Evolutionary conservation across 2,888 invertebrate genomes (phyloP).

Genomic region (Podabrus alpinus): DNA sequence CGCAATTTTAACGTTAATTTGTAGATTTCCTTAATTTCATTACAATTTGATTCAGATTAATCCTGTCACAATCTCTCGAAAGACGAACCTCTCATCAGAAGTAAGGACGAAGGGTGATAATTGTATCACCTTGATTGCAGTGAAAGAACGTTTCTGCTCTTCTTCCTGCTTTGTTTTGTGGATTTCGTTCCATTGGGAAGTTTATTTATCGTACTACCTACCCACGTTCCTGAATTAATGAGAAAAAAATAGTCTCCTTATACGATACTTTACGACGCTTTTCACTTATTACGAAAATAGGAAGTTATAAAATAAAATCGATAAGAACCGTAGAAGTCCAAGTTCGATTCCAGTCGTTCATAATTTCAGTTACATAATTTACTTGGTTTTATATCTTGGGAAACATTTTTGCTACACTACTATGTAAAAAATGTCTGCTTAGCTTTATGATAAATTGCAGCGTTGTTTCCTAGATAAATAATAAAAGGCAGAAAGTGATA

Average conservation of each 20-base stretch:
- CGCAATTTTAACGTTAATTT: too few relatives aligned
- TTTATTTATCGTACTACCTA: too few relatives aligned
- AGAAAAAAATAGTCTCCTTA: neutral
- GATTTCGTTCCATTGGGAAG: neutral
- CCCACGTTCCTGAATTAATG: neutral
- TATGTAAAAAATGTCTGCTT: neutral
- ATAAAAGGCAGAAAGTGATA: neutral
- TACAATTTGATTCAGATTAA: neutral
- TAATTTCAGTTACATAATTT: neutral
- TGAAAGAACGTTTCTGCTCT: neutral
- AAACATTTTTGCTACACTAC: neutral
- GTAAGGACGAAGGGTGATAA: neutral
- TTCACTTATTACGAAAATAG: neutral
- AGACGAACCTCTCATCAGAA: neutral
- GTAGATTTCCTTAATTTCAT: too few relatives aligned
- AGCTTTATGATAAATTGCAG: neutral
- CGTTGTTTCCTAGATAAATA: neutral
- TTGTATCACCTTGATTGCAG: neutral
- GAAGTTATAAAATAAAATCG: neutral
- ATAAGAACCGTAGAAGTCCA: neutral
- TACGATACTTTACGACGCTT: neutral
- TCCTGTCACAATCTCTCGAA: neutral
- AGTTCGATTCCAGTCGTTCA: neutral
- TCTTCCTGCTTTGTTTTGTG: neutral
- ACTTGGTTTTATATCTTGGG: neutral